Conservation (phyloP, 2,888 invertebrate genomes). For the Rhogogaster chlorosoma region DNA sequence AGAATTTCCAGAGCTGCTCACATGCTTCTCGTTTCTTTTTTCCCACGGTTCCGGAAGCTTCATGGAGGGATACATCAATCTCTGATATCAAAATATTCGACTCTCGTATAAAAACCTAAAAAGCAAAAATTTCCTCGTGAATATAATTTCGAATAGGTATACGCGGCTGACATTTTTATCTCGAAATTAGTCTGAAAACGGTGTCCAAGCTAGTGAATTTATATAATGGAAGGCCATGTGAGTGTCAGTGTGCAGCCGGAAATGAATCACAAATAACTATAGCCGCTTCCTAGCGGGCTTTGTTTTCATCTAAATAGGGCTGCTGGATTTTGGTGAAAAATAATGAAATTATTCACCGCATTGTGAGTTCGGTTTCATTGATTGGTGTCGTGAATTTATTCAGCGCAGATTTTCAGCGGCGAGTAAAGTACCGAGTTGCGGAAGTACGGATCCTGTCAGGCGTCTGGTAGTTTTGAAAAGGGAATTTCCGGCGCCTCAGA, state of each 20-base stretch:
- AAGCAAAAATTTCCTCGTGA: background rate
- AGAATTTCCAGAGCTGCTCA: background rate
- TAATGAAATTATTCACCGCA: background rate
- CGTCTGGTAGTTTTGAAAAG: background rate
- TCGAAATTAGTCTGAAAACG: background rate
- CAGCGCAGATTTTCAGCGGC: background rate
- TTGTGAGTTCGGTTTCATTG: too few relatives aligned
- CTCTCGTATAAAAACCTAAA: background rate
- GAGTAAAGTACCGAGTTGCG: background rate
- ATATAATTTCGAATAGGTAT: background rate
- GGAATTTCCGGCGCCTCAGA: background rate
- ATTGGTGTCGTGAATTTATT: too few relatives aligned
- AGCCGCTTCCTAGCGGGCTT: background rate
- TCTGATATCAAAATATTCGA: background rate
- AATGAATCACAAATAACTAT: background rate
- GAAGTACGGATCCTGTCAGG: background rate
- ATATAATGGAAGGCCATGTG: background rate
- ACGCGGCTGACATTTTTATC: background rate
- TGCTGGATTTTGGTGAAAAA: background rate
- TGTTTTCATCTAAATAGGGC: background rate
- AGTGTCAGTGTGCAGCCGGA: background rate
- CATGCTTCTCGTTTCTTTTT: background rate
- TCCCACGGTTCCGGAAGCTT: too few relatives aligned
- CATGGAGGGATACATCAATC: too few relatives aligned
- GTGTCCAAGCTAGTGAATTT: conserved; percentile 10